phyloP scores from a whole-genome alignment of 2,888 invertebrate genomes.

The Horisme vitalbata region DNA sequence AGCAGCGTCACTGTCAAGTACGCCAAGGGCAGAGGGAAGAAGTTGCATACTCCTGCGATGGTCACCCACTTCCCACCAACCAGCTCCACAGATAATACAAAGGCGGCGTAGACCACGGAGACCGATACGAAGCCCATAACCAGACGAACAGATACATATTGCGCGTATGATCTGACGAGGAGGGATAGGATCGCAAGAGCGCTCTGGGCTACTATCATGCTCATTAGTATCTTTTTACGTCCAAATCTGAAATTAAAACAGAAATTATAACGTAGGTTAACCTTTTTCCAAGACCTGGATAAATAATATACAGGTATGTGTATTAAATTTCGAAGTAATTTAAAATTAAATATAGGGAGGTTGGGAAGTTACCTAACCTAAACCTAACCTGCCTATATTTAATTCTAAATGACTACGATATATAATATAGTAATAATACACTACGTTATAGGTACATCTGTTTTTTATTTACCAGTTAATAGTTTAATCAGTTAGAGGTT shows the following conservation, averaged over 20 bases:
- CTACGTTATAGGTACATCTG: too few species aligned
- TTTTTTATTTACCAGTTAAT: too few species aligned
- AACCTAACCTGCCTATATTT: too few species aligned
- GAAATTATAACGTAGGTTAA: too few species aligned
- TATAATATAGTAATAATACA: too few species aligned
- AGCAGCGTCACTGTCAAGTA: slow-evolving; percentile 89
- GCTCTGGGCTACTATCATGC: slow-evolving; percentile 87
- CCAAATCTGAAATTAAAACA: slow-evolving; percentile 84
- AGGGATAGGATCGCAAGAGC: slow-evolving; percentile 86
- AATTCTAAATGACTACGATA: too few species aligned
- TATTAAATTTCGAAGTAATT: too few species aligned
- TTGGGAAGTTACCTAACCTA: too few species aligned
- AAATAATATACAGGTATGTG: too few species aligned
- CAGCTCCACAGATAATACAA: slow-evolving; percentile 90
- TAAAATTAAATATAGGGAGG: too few species aligned
- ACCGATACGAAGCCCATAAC: slow-evolving; percentile 89
- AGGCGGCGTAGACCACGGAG: slow-evolving; percentile 91
- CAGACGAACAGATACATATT: slow-evolving; percentile 87
- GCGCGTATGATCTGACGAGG: slow-evolving; percentile 86
- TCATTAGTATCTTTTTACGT: slow-evolving; percentile 88
- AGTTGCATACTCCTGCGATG: slow-evolving; percentile 90
- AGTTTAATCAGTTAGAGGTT: too few species aligned
- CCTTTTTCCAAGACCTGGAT: too few species aligned
- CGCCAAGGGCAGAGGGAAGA: slow-evolving; percentile 90
- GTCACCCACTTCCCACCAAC: slow-evolving; percentile 92